phyloP scores from a whole-genome alignment of 2,888 invertebrate species.

The Ctena decussata region DNA sequence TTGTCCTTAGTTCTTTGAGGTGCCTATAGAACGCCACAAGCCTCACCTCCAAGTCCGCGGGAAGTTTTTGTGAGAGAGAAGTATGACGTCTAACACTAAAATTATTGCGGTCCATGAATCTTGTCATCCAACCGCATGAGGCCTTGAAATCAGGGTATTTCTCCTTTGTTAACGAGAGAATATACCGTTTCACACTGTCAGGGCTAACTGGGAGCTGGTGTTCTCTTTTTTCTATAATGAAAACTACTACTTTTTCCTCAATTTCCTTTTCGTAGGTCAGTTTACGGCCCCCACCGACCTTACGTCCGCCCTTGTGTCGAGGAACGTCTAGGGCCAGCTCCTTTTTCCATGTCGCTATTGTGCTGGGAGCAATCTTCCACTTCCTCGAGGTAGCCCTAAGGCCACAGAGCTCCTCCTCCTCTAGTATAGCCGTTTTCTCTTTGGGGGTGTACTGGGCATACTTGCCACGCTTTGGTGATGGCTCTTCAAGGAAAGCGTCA shows the following conservation, averaged over 20 bases:
- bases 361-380: not conserved
- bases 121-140: not conserved
- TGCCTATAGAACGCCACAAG: not conserved
- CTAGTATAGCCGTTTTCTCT: not conserved
- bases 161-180: not conserved
- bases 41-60: not conserved
- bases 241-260: not conserved
- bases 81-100: not conserved
- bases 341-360: not conserved
- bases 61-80: not conserved
- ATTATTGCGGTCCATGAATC: not conserved
- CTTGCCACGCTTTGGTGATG: not conserved
- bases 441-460: not conserved
- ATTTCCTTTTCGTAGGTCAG: not conserved
- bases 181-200: not conserved
- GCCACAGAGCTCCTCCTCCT: not conserved
- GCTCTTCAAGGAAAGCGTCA: not conserved
- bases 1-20: not conserved
- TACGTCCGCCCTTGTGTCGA: not conserved
- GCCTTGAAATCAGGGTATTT: not conserved
- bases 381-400: not conserved
- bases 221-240: not conserved
- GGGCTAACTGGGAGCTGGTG: not conserved
- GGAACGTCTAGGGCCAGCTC: not conserved
- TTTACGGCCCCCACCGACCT: not conserved